Base-by-base conservation (phyloP, 2,113 vertebrate genomes). In the Chrysochloris asiatica region DNA sequence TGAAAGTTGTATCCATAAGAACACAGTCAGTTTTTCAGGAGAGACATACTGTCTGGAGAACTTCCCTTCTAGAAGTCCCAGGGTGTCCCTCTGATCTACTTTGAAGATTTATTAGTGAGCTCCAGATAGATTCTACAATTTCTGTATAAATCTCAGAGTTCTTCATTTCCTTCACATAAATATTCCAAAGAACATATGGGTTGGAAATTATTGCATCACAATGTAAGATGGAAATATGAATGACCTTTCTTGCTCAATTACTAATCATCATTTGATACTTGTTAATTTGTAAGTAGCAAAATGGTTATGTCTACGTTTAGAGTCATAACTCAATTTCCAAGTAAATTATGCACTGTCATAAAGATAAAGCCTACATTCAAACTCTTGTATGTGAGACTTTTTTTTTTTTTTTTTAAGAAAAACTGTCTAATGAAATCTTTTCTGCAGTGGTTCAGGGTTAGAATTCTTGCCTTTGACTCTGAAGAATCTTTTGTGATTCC, bases 161-260 rank as follows among this genome's bases (percentile, higher is more conserved):
- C 61, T 94, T 88, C 78, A 88, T 85, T 92, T 89, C 78, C 69
- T 79, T 56, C 33, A 41, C 52, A 83, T 83, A 83, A 93, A 92
- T 90, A 95, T 88, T 84, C 69, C 52, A 65, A 89, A 92, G 63
- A 86, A 83, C 88, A 95, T 78, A 92, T 90, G 75, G 83, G 45
- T 93, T 83, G 47, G 52, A 93, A 95, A 95, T 93, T 83, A 95
- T 72, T 75, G 12, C 59, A 73, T 91, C 59, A 80, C 83, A 48
- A 93, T 67, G 41, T 48, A 76, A 93, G 71, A 50, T 4, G 56
- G 50, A 95, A 88, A 83, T 45, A 89, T 69, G 28, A 75, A 83
- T 92, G 79, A 76, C 71, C 63, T 94, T 95, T 95, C 76, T 95
- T 83, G 47, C 28, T 94, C 69, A 83, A 86, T 92, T 90, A 80